A percentile compares a stretch with the other conserved stretches of the same genome.
Conservation (phyloP, 2,888 invertebrate species). For the Diaperis boleti region DNA sequence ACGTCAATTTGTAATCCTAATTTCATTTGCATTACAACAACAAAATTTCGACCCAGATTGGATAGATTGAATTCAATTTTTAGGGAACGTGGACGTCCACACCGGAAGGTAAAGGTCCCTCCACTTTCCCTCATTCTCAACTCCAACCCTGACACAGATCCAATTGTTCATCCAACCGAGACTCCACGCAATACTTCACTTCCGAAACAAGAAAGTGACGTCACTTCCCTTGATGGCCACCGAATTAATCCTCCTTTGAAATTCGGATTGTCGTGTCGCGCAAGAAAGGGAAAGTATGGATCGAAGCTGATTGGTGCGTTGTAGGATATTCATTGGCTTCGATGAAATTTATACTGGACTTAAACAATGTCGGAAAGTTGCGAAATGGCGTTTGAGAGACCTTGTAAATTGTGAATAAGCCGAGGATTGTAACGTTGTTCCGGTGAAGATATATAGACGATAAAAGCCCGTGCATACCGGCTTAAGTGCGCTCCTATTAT, state of each 20-base stretch:
- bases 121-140: not conserved
- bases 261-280: too few species aligned
- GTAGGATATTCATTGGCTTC: not conserved
- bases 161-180: too few species aligned
- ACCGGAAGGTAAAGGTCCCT: too few species aligned
- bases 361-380: not conserved
- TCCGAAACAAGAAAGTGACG: not conserved
- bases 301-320: too few species aligned
- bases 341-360: not conserved
- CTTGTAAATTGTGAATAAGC: conserved; percentile 12
- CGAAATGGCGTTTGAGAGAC: conserved; percentile 1
- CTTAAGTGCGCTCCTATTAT: not conserved
- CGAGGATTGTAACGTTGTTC: conserved; percentile 1
- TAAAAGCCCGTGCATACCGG: conserved; percentile 9
- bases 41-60: too few species aligned
- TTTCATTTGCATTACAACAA: too few species aligned
- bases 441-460: conserved; percentile 5
- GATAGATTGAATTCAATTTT: too few species aligned
- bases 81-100: too few species aligned
- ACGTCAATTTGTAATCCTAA: too few species aligned
- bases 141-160: not conserved
- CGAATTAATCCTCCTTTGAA: too few species aligned
- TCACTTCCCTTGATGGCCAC: not conserved
- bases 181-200: not conserved
- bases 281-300: too few species aligned